These are phyloP conservation scores for Philonicus albiceps DNA, from an alignment of 2,888 invertebrate genomes.

Conservation along the genomic window DNA sequence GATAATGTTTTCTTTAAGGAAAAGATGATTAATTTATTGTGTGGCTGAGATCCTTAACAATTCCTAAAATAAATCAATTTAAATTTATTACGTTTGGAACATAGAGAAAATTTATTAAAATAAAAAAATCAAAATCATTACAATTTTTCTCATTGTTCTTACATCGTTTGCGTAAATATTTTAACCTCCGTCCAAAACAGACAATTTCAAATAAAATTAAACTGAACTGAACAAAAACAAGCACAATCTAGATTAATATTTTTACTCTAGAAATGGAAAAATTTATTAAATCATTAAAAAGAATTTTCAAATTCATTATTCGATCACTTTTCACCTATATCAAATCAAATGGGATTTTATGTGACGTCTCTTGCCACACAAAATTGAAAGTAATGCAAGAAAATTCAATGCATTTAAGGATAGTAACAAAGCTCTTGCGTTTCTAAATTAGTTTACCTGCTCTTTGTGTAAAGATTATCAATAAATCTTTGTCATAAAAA, in stretches of 20 bases:
- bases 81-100: background rate
- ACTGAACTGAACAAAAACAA: constrained; percentile 18
- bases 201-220: background rate
- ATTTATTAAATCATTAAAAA: background rate
- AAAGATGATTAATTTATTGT: background rate
- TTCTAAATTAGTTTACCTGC: constrained; percentile 13
- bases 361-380: constrained; percentile 19
- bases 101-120: background rate
- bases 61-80: background rate
- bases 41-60: constrained; percentile 19
- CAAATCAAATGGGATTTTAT: background rate
- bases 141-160: background rate
- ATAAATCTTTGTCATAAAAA: constrained; percentile 40
- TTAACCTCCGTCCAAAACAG: constrained; percentile 11
- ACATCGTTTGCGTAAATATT: background rate
- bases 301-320: background rate
- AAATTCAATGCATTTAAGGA: background rate
- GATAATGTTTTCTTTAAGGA: background rate
- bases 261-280: background rate
- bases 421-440: background rate
- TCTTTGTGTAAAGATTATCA: constrained; percentile 29
- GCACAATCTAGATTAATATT: background rate
- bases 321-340: background rate
- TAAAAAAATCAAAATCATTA: background rate
- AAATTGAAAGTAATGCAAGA: constrained; percentile 3